Evolutionary conservation across 1,140 invertebrate genomes (phyloP), one percentile per base, ranked within the genome.

Genomic region (Pachyrhynchus sulphureomaculatus): DNA sequence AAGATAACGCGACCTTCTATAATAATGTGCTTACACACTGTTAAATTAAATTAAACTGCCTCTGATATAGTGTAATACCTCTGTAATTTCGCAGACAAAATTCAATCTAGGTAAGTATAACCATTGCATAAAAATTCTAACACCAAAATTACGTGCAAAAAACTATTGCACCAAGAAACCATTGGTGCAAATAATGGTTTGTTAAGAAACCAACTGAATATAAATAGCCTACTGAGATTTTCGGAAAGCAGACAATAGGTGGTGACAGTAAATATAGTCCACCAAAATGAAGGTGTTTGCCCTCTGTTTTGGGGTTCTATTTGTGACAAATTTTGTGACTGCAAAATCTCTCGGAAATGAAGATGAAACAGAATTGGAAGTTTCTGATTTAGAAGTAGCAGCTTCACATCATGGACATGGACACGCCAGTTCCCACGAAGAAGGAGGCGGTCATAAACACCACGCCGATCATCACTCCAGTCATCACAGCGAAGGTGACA

Each of bases 401-500:
- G 36, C 32, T 3, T 48, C 47, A 4, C 1, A 51, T 24, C 54
- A 59, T 32, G 64, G 56, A 6, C 52, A 56, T 57, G 77, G 80
- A 32, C 77, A 81, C 76, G 61, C 58, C 41, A 78, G 75, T 58
- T 76, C 81, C 57, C 80, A 82, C 57, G 84, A 85, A 68, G 78
- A 81, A 39, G 85, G 84, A 2, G 85, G 85, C 12, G 86, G 86
- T 2, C 79, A 86, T 21, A 80, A 85, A 37, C 82, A 86, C 63
- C 82, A 86, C 37, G 75, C 77, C 0, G 76, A 87, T 24, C 84
- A 88, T 64, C 82, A 86, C 66, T 79, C 82, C 32, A 79, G 83
- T 13, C 81, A 87, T 62, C 85, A 81, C 0, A 81, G 84, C 39
- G 88, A 89, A 65, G 82, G 81, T 1, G 83, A 88, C 45, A 88